Base-by-base conservation (phyloP, 2,113 vertebrate species). In the Petrocephalus microphthalmus region DNA sequence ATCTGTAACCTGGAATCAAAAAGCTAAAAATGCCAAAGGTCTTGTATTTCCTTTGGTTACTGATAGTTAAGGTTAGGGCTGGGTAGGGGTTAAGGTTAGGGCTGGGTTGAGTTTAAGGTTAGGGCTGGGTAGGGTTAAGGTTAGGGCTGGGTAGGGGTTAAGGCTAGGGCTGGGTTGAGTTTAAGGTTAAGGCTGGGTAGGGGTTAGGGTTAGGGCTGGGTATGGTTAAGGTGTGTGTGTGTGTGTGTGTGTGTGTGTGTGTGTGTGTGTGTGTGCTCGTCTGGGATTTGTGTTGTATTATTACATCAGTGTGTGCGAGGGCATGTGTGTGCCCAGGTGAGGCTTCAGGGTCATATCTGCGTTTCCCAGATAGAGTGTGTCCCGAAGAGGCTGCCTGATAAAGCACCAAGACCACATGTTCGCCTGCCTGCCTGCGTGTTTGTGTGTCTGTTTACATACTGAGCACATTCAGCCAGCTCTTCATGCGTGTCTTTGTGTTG, bases 351-450 rank as follows among this genome's bases (percentile, higher is more conserved):
- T 84, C 49, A 84, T 52, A 84, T 15, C 25, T 49, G 47, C 22
- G 0, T 7, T 45, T 82, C 42, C 37, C 15, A 7, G 81, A 51
- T 11, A 42, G 57, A 10, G n/a, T 25, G 2, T 11, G 57, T 33
- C 64, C 13, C 5, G 1, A 6, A 37, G 4, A 74, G 29, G 53
- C 53, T 13, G 7, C 53, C 11, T 19, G 53, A 15, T 15, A 19
- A 54, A 15, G 17, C 53, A 54, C 10, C 2, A 15, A 54, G 10
- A 1, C 15, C 2, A 87, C 88, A 87, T 89, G 88, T 92, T 88
- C 86, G 85, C 25, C 60, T 29, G n/a, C 45, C 87, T 88, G 87
- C 52, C 57, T 47, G 20, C 37, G 33, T 83, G 86, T 89, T 45
- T 51, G 49, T 84, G 81, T 88, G 81, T 84, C n/a, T 85, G 57